Evolutionary conservation across 2,113 vertebrate genomes (phyloP), one percentile per base, ranked within the genome.

Genomic region (Ptilorrhoa leucosticta): DNA sequence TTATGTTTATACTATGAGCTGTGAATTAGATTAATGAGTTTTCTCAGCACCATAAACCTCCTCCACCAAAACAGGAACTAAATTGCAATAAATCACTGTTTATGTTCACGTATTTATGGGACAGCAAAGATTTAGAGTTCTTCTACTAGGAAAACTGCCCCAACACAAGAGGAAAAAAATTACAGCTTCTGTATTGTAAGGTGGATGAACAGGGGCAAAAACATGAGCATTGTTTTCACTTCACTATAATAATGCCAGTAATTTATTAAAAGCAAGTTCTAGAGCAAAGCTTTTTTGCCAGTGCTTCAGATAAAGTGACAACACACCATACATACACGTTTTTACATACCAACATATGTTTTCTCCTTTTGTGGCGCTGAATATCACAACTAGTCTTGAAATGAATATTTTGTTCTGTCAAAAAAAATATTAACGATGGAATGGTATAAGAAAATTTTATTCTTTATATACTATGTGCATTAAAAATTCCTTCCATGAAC

Each of bases 11-110:
- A 97, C 95, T 97, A 95, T 71, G 37, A 97, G 95, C 95, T 96
- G 87, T 98, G 97, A 98, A 98, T 97, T 97, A 98, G 97, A 98
- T 98, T 98, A 98, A 98, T 98, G 98, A 98, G 95, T 97, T 98
- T 97, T 97, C 96, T 97, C 97, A 97, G 97, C 89, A 97, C 84
- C 94, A 97, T 97, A 98, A 98, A 97, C 93, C 90, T 98, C 84
- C 87, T 97, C 95, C 95, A 98, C 73, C 81, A 96, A 97, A 98
- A 97, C 94, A 98, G 95, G 96, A 98, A 91, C 97, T 97, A 98
- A 98, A 98, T 97, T 97, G 93, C 87, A 97, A 97, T 98, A 98
- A 98, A 98, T 98, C 97, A 97, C 86, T 95, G 87, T 89, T 98
- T 98, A 98, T 98, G 87, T 93, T 96, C 97, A 93, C 11, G 5